Conservation (phyloP, 2,797 vertebrate species). For the Mycteria americana region DNA sequence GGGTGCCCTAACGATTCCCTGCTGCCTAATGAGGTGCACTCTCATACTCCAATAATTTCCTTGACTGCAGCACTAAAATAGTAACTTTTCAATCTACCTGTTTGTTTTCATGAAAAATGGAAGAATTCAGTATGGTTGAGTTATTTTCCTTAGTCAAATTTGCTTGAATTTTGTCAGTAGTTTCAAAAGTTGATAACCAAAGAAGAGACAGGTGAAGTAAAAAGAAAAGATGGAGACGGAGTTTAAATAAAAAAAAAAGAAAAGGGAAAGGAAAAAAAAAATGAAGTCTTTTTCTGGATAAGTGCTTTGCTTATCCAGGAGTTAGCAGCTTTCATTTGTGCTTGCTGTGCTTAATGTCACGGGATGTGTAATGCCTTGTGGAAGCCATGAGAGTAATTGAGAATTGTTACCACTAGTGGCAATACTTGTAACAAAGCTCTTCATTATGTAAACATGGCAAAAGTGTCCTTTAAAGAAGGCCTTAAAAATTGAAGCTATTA, state of each 20-base stretch:
- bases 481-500: not conserved
- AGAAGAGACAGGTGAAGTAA: not conserved
- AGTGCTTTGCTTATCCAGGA: not conserved
- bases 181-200: not conserved
- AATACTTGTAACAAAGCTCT: not conserved
- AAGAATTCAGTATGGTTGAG: not conserved
- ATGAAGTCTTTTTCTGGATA: accelerated
- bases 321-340: not conserved
- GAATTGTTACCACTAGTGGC: not conserved
- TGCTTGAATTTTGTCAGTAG: not conserved
- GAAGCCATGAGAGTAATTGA: not conserved
- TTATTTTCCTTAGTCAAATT: not conserved
- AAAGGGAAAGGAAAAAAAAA: not conserved
- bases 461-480: not conserved
- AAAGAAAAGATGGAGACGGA: not conserved
- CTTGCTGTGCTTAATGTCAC: not conserved
- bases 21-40: not conserved
- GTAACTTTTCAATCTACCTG: not conserved
- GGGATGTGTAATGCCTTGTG: not conserved
- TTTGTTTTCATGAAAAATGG: not conserved
- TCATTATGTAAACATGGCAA: not conserved
- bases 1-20: not conserved
- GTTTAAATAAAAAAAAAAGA: not conserved
- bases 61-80: not conserved
- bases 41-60: not conserved